Conservation (phyloP, 2,797 vertebrate species). For the Pseudomugil gertrudae region DNA sequence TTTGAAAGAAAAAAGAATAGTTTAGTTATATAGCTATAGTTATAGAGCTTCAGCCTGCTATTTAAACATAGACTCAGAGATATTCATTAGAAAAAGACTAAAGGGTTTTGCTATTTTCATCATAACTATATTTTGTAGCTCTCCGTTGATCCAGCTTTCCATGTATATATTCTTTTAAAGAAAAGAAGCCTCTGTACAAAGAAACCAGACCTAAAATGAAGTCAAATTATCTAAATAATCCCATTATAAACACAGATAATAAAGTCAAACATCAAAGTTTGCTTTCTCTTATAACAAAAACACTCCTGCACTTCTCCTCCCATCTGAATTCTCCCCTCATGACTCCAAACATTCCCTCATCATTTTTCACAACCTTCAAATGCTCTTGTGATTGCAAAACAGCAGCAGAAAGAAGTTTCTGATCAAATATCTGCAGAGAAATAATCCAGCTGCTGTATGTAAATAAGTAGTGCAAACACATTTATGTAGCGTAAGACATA, state of each 20-base stretch:
- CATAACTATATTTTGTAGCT: too few relatives aligned
- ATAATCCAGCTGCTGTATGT: slow-evolving; percentile 2
- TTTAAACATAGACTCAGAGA: too few relatives aligned
- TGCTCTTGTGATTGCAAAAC: slow-evolving; percentile 4
- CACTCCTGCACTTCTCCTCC: too few relatives aligned
- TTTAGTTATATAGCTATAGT: too few relatives aligned
- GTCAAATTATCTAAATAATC: not conserved
- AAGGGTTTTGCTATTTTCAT: too few relatives aligned
- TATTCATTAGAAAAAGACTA: too few relatives aligned
- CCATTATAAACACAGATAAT: slow-evolving; percentile 3
- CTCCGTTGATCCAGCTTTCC: not conserved
- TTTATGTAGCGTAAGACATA: not conserved
- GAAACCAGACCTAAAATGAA: not conserved
- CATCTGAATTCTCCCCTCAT: too few relatives aligned
- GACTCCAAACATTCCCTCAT: not conserved
- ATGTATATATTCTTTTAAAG: not conserved
- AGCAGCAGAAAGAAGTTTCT: slow-evolving; percentile 1
- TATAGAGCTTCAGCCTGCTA: too few relatives aligned
- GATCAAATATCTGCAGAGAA: slow-evolving; percentile 1
- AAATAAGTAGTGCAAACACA: slow-evolving; percentile 2
- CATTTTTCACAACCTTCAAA: slow-evolving; percentile 6
- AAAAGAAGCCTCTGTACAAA: not conserved
- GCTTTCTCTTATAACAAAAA: too few relatives aligned
- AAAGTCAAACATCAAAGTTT: not conserved
- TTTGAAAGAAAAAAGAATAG: too few relatives aligned